Evolutionary conservation across 2,113 vertebrate genomes (phyloP).

Genomic region (Saccopteryx bilineata): DNA sequence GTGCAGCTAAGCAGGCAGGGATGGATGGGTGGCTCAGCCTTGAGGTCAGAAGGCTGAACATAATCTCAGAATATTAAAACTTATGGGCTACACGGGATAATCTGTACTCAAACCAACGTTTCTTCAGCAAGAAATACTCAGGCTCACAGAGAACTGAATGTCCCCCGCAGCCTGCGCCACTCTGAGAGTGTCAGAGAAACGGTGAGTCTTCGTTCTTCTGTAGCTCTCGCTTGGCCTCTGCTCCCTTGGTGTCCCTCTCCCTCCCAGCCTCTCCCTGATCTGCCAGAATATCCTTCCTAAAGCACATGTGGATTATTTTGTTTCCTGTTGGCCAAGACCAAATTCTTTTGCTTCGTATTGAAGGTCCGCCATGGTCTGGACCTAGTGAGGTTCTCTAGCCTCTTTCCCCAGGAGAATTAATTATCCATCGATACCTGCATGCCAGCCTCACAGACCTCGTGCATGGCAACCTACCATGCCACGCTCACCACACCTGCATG

Average conservation of each 20-base stretch:
- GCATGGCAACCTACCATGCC: not conserved
- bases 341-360: not conserved
- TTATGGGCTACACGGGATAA: not conserved
- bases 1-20: not conserved
- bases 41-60: constrained; percentile 6
- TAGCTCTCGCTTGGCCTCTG: not conserved
- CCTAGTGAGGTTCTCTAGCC: not conserved
- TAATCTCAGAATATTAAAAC: constrained; percentile 49
- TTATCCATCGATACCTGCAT: not conserved
- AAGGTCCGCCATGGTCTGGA: not conserved
- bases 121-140: constrained; percentile 37
- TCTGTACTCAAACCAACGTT: constrained; percentile 13
- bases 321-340: not conserved
- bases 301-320: not conserved
- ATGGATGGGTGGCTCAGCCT: not conserved
- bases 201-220: not conserved
- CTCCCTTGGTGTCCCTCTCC: not conserved
- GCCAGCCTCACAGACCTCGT: not conserved
- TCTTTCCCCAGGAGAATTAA: not conserved
- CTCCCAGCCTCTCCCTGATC: not conserved
- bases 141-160: not conserved
- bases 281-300: not conserved
- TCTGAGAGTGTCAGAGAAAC: not conserved
- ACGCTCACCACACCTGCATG: not conserved
- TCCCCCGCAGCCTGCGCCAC: not conserved